Conservation (phyloP, 2,888 invertebrate species). For the Pardosa pseudoannulata region DNA sequence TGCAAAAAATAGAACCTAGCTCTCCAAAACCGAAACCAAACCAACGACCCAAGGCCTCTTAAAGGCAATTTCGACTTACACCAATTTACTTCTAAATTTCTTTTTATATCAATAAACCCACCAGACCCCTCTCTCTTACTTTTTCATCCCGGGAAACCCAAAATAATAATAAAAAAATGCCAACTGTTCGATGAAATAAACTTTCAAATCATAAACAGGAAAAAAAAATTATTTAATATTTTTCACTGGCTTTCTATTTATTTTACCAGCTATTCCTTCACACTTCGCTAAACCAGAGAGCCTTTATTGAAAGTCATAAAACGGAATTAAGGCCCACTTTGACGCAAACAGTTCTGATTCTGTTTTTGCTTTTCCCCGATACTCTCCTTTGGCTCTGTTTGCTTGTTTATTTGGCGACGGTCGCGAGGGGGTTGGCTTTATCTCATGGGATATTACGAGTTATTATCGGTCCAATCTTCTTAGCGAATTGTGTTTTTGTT, state of each 20-base stretch:
- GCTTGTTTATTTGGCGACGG: not conserved
- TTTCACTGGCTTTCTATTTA: conserved; percentile 32
- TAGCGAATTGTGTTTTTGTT: not conserved
- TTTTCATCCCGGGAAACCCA: not conserved
- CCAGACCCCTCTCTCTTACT: conserved; percentile 11
- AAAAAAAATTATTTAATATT: conserved; percentile 14
- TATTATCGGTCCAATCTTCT: conserved; percentile 3
- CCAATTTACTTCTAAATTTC: conserved; percentile 18
- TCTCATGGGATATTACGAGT: not conserved
- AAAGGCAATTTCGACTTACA: conserved; percentile 9
- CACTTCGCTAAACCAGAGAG: conserved; percentile 57
- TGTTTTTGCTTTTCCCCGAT: conserved; percentile 2
- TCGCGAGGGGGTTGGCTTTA: not conserved
- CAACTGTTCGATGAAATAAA: conserved; percentile 64
- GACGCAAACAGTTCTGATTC: conserved; percentile 50
- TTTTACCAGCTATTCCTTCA: conserved; percentile 62
- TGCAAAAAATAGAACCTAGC: too few species aligned
- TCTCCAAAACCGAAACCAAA: too few species aligned
- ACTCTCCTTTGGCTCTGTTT: not conserved
- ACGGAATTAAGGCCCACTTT: conserved; percentile 61
- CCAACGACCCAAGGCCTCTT: too few species aligned
- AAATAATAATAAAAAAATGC: conserved; percentile 30
- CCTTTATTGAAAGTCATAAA: conserved; percentile 70
- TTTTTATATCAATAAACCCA: conserved; percentile 49
- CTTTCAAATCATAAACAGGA: not conserved